phyloP scores from a whole-genome alignment of 2,888 invertebrate species.

The Gastrophysa polygoni region DNA sequence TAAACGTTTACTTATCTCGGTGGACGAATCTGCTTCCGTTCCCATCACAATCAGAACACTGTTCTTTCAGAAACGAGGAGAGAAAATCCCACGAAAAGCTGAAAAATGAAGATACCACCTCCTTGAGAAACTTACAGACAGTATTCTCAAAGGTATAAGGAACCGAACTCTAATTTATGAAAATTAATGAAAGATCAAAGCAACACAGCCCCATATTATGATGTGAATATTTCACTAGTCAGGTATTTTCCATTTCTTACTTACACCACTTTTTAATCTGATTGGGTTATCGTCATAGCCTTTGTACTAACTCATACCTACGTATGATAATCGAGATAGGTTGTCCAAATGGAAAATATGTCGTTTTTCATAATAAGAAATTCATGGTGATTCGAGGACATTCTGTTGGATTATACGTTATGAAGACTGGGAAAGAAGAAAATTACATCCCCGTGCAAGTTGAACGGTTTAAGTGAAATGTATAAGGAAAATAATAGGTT shows the following conservation, averaged over 20 bases:
- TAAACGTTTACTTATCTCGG: too few relatives aligned
- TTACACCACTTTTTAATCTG: slow-evolving; percentile 8
- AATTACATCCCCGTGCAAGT: slow-evolving; percentile 23
- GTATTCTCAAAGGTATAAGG: too few relatives aligned
- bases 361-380: slow-evolving; percentile 31
- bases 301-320: slow-evolving; percentile 20
- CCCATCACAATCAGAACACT: too few relatives aligned
- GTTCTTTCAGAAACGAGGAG: too few relatives aligned
- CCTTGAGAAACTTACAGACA: too few relatives aligned
- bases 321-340: slow-evolving; percentile 19
- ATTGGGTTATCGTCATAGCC: slow-evolving; percentile 1
- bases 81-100: too few relatives aligned
- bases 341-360: slow-evolving; percentile 21
- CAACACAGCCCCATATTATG: neutral
- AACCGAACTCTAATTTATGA: too few relatives aligned
- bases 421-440: slow-evolving; percentile 27
- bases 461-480: slow-evolving; percentile 36
- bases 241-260: slow-evolving; percentile 24
- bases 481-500: slow-evolving; percentile 39
- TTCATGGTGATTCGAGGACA: slow-evolving; percentile 25
- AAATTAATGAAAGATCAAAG: too few relatives aligned
- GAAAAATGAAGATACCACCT: too few relatives aligned
- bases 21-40: too few relatives aligned
- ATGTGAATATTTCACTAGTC: slow-evolving; percentile 14
- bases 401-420: slow-evolving; percentile 28